Base-by-base conservation (phyloP, 2,113 vertebrate genomes). In the Aspiorhynchus laticeps region DNA sequence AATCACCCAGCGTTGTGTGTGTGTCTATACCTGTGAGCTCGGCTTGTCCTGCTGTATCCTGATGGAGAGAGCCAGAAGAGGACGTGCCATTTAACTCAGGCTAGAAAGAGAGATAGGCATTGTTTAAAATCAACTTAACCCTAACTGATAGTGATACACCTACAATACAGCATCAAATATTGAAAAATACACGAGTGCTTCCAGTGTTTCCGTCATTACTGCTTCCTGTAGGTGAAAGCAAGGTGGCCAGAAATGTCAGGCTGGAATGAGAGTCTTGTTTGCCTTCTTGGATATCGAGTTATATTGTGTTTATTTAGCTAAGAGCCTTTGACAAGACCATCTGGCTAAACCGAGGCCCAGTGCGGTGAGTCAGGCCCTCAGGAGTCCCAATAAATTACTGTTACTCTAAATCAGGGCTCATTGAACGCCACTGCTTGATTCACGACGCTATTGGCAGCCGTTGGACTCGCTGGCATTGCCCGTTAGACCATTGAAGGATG, bases 31-130 rank as follows among this genome's bases (percentile, higher is more conserved):
- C 98, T 95, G 96, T 91, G 81, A 95, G 95, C 88, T 96, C 96
- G 65, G 94, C 90, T 88, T 95, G 96, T 17, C 94, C 93, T 84
- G 93, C 93, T 28, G 90, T 65, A 41, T 97, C 96, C 33, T 96
- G 95, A 86, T 94, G 96, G 0, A 94, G 85, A n/a, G 95, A 93
- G 14, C 94, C 86, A 78, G 95, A 96, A 2, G 96, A 95, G 33
- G 96, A 96, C 69, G 97, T 76, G 0, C 97, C 97, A 0, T 99
- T 99, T 2, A 95, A 92, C 73, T 97, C 97, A 0, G 98, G 98
- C 98, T 99, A 19, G 15, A 86, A 41, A 83, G 56, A 65, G 9
- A 83, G 82, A 88, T 24, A 84, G 21, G 5, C 28, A 46, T 26
- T 1, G 38, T 15, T 74, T 74, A n/a, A 74, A 74, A 74, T 26